These are phyloP conservation scores for Pelvicachromis taeniatus DNA, from an alignment of 2,113 vertebrate genomes.

Conservation along the genomic window DNA sequence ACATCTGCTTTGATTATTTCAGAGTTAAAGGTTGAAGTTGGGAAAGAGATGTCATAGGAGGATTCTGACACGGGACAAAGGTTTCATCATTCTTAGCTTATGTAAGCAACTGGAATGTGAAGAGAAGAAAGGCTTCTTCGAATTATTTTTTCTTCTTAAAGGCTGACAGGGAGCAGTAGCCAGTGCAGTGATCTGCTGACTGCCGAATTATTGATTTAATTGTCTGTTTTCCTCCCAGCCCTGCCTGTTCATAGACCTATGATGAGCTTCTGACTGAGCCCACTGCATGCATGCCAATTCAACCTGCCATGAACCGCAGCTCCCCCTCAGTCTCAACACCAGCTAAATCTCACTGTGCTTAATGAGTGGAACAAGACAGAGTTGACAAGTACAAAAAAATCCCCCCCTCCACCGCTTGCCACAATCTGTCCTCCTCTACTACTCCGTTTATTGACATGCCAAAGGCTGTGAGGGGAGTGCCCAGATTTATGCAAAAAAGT, in stretches of 20 bases:
- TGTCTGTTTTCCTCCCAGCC: conserved; percentile 45
- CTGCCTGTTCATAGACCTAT: conserved; percentile 32
- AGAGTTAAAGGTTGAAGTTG: not conserved
- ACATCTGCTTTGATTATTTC: not conserved
- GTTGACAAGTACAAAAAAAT: conserved; percentile 43
- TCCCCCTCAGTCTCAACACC: conserved; percentile 31
- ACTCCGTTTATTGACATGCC: conserved; percentile 49
- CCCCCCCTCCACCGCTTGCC: not conserved
- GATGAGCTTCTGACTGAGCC: conserved; percentile 30
- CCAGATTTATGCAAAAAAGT: conserved; percentile 51
- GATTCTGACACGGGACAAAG: not conserved
- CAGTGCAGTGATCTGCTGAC: conserved; percentile 44
- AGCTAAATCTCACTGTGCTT: conserved; percentile 48
- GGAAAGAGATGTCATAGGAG: not conserved
- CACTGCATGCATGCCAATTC: conserved; percentile 27
- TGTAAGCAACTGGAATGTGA: not conserved
- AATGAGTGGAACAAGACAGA: conserved; percentile 56
- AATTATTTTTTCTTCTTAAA: not conserved
- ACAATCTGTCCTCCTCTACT: conserved; percentile 26
- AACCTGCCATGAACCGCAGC: conserved; percentile 6
- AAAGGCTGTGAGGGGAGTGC: conserved; percentile 43
- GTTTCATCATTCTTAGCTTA: not conserved
- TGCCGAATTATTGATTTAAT: conserved; percentile 66
- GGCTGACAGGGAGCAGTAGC: not conserved
- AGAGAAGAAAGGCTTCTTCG: not conserved